Conservation (phyloP, 2,888 invertebrate genomes). For the Serrognathus titanus region DNA sequence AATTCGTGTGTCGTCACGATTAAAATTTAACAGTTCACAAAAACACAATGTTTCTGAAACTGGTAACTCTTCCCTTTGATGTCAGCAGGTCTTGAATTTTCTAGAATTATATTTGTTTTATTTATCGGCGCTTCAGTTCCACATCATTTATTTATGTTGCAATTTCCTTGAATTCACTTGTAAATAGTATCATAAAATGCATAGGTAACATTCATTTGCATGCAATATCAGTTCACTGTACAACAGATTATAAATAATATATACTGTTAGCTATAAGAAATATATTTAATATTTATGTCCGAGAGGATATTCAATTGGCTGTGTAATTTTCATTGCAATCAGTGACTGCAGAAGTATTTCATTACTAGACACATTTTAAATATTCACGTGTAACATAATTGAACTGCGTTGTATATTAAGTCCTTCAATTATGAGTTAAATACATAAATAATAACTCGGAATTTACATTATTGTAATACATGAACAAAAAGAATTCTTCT, state of each 20-base stretch:
- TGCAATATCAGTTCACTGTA: conserved; percentile 15
- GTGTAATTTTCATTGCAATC: no score
- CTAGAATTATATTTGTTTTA: conserved; percentile 29
- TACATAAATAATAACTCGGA: no score
- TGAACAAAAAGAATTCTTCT: no score
- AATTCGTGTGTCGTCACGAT: conserved; percentile 40
- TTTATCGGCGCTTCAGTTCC: conserved; percentile 23
- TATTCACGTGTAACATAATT: no score
- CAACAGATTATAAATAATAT: conserved; percentile 16
- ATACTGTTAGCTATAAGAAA: conserved; percentile 14
- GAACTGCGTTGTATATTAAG: no score
- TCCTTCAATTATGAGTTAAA: no score
- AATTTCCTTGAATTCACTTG: conserved; percentile 28
- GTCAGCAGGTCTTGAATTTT: conserved; percentile 23
- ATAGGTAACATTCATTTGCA: conserved; percentile 20
- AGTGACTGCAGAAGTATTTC: no score
- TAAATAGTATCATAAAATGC: conserved; percentile 24
- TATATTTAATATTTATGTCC: conserved; percentile 17
- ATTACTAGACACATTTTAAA: no score
- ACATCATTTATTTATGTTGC: conserved; percentile 27
- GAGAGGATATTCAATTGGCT: conserved; percentile 9
- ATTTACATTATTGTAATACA: no score
- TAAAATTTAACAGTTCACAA: conserved; percentile 39
- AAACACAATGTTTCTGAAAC: conserved; percentile 27
- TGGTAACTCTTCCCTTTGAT: conserved; percentile 18